These are phyloP conservation scores for Chamaetylas fuelleborni DNA, from an alignment of 2,113 vertebrate genomes.

Conservation along the genomic window DNA sequence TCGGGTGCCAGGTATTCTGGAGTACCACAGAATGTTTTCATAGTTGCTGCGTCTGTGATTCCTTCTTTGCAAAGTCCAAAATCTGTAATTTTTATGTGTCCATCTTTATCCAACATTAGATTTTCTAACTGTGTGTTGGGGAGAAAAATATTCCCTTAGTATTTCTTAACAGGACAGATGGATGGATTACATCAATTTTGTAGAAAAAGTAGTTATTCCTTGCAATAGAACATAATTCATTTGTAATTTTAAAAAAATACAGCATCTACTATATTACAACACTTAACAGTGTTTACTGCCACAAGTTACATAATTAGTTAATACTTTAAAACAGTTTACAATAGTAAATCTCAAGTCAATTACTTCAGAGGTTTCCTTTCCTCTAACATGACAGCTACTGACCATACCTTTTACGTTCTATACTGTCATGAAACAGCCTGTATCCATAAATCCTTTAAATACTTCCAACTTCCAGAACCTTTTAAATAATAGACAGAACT, in stretches of 20 bases:
- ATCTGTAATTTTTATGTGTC: slow-evolving; percentile 98
- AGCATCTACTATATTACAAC: background rate
- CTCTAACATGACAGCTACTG: background rate
- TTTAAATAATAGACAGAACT: background rate
- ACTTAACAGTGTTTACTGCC: background rate
- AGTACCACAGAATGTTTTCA: slow-evolving; percentile 99
- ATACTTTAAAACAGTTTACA: background rate
- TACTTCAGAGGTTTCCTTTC: background rate
- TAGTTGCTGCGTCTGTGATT: slow-evolving; percentile 97
- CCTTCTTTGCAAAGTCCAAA: slow-evolving; percentile 98
- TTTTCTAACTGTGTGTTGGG: slow-evolving; percentile 87
- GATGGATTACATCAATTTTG: background rate
- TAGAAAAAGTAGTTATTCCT: background rate
- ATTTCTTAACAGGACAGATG: background rate
- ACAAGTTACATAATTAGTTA: background rate
- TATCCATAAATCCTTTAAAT: background rate
- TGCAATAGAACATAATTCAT: background rate
- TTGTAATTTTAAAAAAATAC: background rate
- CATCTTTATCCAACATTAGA: slow-evolving; percentile 98
- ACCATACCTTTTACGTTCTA: background rate
- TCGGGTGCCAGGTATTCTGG: slow-evolving; percentile 96
- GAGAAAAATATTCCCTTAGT: slow-evolving; percentile 30
- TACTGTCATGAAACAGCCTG: background rate
- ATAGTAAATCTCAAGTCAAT: background rate
- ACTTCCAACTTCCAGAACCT: background rate